phyloP scores from a whole-genome alignment of 2,797 vertebrate genomes.

The Cichlasoma orientale region DNA sequence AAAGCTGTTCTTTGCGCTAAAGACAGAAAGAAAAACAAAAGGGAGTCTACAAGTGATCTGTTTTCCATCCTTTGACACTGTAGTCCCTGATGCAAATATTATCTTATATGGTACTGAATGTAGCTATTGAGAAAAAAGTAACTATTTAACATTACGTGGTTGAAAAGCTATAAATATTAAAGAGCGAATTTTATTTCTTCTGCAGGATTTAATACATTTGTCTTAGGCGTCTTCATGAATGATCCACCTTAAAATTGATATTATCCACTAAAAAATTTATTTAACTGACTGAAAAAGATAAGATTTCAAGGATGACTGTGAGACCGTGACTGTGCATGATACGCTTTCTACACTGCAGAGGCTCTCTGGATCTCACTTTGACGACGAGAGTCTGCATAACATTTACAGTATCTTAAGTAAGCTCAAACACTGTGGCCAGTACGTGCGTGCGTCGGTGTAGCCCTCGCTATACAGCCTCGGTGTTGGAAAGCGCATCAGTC shows the following conservation, averaged over 20 bases:
- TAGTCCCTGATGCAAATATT: too few species aligned
- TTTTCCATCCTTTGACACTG: too few species aligned
- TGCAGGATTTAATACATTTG: too few species aligned
- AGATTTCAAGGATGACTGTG: background rate
- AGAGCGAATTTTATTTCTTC: too few species aligned
- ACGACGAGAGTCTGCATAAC: background rate
- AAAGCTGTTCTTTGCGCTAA: background rate
- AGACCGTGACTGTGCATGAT: background rate
- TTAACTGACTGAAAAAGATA: background rate
- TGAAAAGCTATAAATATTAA: too few species aligned
- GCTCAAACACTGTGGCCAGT: background rate
- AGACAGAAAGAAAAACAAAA: background rate
- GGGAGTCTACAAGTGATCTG: too few species aligned
- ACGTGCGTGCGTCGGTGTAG: slow-evolving; percentile 45
- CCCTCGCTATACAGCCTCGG: slow-evolving; percentile 22
- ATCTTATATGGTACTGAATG: background rate
- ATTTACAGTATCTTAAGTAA: slow-evolving; percentile 3
- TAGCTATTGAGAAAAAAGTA: background rate
- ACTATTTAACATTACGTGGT: too few species aligned
- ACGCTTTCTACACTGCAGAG: background rate
- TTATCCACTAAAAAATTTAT: background rate
- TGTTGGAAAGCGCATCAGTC: slow-evolving; percentile 48
- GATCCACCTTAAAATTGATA: background rate
- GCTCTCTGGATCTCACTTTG: background rate
- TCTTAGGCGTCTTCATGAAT: background rate